A percentile compares a stretch with the other conserved stretches of the same genome.
Conservation (phyloP, 2,797 vertebrate species). For the Gambelia wislizenii region DNA sequence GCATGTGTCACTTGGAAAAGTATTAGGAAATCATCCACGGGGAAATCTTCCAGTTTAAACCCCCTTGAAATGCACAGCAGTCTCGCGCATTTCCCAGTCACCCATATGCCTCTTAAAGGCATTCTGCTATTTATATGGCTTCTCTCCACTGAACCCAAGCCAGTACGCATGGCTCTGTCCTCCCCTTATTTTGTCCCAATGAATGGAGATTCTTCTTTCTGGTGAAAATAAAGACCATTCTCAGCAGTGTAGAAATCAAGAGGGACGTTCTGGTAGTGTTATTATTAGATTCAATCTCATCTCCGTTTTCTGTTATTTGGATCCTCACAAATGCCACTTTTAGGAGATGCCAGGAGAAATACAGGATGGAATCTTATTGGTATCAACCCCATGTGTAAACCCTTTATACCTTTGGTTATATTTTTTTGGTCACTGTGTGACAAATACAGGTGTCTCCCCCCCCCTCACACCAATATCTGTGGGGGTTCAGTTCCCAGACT, state of each 20-base stretch:
- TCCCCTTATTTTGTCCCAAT: background rate
- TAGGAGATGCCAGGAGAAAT: background rate
- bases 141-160: background rate
- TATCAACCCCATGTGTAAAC: too few species aligned
- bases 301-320: background rate
- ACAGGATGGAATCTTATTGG: background rate
- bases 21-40: constrained; percentile 43
- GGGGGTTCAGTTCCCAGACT: too few species aligned
- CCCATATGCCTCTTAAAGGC: background rate
- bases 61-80: background rate
- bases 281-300: background rate
- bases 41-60: background rate
- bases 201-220: background rate
- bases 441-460: too few species aligned
- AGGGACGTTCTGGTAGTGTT: constrained; percentile 32
- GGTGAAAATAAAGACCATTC: constrained; percentile 53
- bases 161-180: background rate
- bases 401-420: too few species aligned
- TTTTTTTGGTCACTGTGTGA: too few species aligned
- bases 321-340: background rate
- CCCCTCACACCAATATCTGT: too few species aligned
- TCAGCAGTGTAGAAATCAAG: constrained; percentile 50
- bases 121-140: background rate
- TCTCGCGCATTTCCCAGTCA: background rate
- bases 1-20: constrained; percentile 71